These are phyloP conservation scores for Dicrostonyx torquatus DNA, from an alignment of 2,797 vertebrate species.

Conservation along the genomic window DNA sequence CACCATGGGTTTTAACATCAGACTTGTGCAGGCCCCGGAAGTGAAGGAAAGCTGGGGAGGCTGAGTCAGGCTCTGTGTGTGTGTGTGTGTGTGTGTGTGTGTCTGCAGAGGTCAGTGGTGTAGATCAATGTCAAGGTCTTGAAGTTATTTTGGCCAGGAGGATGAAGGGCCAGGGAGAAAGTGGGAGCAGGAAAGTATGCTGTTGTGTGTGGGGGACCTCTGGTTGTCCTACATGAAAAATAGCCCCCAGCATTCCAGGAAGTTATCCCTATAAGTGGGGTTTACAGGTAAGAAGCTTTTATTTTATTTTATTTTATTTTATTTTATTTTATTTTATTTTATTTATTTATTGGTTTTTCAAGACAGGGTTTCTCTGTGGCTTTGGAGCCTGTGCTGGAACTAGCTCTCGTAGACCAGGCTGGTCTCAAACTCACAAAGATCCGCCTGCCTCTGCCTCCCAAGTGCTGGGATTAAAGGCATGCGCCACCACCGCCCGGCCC, in stretches of 20 bases:
- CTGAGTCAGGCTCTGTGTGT: constrained; percentile 58
- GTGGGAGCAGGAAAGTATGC: constrained; percentile 1
- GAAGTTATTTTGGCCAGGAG: constrained; percentile 52
- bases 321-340: too few relatives aligned
- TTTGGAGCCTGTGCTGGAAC: too few relatives aligned
- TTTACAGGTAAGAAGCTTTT: not conserved
- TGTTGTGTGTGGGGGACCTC: not conserved
- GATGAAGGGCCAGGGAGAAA: constrained; percentile 35
- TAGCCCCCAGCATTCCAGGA: not conserved
- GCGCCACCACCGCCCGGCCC: too few relatives aligned
- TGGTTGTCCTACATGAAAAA: not conserved
- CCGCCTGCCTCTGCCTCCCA: too few relatives aligned
- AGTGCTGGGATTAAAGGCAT: too few relatives aligned
- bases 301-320: too few relatives aligned
- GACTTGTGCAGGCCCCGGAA: constrained; percentile 32
- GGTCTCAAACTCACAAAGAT: too few relatives aligned
- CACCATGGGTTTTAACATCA: not conserved
- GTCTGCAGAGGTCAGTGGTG: constrained; percentile 47
- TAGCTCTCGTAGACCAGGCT: too few relatives aligned
- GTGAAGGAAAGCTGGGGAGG: not conserved
- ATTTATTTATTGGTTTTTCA: too few relatives aligned
- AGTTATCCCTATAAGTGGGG: not conserved
- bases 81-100: constrained; percentile 23
- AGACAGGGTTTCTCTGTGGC: too few relatives aligned
- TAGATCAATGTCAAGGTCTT: constrained; percentile 52